Evolutionary conservation across 2,888 invertebrate species (phyloP).

Genomic region (Torymus aiolomorphi): DNA sequence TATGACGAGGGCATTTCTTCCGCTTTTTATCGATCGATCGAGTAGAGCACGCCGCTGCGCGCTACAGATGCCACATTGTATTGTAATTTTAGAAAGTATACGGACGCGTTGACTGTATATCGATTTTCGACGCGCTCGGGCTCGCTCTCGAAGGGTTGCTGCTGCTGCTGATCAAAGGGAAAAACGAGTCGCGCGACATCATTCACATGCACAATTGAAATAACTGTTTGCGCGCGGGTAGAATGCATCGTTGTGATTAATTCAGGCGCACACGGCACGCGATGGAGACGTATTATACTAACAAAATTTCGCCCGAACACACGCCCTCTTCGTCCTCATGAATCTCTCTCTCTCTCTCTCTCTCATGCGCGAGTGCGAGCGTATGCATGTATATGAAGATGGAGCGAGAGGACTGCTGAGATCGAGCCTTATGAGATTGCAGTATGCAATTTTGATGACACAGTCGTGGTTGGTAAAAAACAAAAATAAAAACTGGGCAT

Average conservation of each 20-base stretch:
- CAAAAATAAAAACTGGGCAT: too few relatives aligned
- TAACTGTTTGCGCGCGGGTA: slow-evolving; percentile 26
- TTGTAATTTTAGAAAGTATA: slow-evolving; percentile 27
- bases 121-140: too few relatives aligned
- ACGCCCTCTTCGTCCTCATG: not conserved
- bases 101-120: not conserved
- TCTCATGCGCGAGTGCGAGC: too few relatives aligned
- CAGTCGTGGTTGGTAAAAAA: too few relatives aligned
- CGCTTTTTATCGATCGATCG: too few relatives aligned
- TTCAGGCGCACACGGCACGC: slow-evolving; percentile 2
- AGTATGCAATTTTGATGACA: too few relatives aligned
- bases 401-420: too few relatives aligned
- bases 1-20: slow-evolving; percentile 14
- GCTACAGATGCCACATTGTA: not conserved
- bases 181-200: not conserved
- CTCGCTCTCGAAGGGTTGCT: too few relatives aligned
- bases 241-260: slow-evolving; percentile 10
- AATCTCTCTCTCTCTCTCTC: too few relatives aligned
- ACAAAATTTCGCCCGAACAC: slow-evolving; percentile 33
- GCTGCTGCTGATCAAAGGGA: not conserved
- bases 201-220: slow-evolving; percentile 24
- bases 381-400: too few relatives aligned
- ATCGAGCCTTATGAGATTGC: too few relatives aligned
- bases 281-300: slow-evolving; percentile 31
- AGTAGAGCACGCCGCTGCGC: not conserved